Percentiles rank a stretch among this genome's conserved stretches.
Evolutionary conservation across 2,113 vertebrate species (phyloP).

Genomic region (Gambusia affinis): DNA sequence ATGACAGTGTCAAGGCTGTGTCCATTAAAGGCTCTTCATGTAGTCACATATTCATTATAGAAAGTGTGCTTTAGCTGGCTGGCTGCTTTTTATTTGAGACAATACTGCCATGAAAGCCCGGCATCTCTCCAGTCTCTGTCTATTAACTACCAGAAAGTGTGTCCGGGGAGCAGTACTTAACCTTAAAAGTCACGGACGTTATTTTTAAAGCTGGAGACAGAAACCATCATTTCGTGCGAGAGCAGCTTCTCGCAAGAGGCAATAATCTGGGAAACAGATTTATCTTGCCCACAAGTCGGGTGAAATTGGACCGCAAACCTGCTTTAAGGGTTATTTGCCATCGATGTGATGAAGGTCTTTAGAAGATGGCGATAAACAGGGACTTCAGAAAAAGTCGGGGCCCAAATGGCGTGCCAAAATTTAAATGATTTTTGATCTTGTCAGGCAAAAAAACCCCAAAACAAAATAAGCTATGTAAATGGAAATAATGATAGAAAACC

Average conservation of each 20-base stretch:
- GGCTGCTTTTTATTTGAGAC: slow-evolving; percentile 44
- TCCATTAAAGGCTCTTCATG: slow-evolving; percentile 34
- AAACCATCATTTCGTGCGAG: slow-evolving; percentile 5
- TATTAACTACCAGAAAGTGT: slow-evolving; percentile 25
- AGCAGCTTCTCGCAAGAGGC: neutral
- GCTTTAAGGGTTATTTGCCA: neutral
- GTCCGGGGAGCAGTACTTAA: slow-evolving; percentile 25
- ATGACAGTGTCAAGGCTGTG: slow-evolving; percentile 11
- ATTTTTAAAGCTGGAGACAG: slow-evolving; percentile 21
- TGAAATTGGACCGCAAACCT: neutral
- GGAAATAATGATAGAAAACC: neutral
- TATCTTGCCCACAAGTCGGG: neutral
- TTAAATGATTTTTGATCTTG: neutral
- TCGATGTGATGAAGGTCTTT: neutral
- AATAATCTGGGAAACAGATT: neutral
- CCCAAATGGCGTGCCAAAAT: neutral
- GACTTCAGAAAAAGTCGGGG: neutral
- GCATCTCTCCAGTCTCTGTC: neutral
- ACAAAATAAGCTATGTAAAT: no score
- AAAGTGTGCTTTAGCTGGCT: slow-evolving; percentile 7
- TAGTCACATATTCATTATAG: slow-evolving; percentile 15
- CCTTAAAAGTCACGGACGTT: slow-evolving; percentile 26
- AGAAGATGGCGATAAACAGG: neutral
- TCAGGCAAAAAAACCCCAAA: neutral
- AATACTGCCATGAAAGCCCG: neutral